Evolutionary conservation across 92 coral and sea anemone species (phyloP).

Genomic region (Isaurus tuberculatus): DNA sequence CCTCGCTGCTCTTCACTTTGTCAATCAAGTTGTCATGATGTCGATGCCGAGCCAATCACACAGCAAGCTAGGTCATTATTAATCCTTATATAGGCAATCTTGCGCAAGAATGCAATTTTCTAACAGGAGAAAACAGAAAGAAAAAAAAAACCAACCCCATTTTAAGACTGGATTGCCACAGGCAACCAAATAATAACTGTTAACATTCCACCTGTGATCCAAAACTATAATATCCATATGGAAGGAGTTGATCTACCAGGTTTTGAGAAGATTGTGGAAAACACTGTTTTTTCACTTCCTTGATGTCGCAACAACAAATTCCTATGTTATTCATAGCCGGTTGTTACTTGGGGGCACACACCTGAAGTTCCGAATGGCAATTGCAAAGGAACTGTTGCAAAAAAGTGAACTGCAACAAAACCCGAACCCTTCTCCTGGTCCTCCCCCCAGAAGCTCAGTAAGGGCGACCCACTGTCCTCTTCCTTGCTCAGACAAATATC

Average conservation of each 20-base stretch:
- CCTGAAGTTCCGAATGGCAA: constrained; percentile 24
- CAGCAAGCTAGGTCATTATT: too few species aligned
- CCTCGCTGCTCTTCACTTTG: too few species aligned
- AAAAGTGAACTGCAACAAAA: constrained; percentile 47
- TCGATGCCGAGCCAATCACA: too few species aligned
- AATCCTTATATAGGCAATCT: too few species aligned
- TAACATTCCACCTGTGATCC: constrained; percentile 35
- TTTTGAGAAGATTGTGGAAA: not conserved
- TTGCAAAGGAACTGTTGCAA: constrained; percentile 46
- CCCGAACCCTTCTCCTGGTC: constrained; percentile 53
- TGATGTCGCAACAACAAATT: constrained; percentile 41
- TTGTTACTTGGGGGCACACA: constrained; percentile 25
- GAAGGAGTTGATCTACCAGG: constrained; percentile 47
- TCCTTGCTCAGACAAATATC: not conserved
- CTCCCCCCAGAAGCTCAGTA: constrained; percentile 45
- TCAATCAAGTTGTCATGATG: too few species aligned
- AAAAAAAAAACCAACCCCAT: too few species aligned
- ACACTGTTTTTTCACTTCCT: constrained; percentile 13
- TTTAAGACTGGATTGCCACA: too few species aligned
- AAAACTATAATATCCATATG: constrained; percentile 38
- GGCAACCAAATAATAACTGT: too few species aligned
- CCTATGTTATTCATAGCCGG: constrained; percentile 23
- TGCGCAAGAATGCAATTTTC: too few species aligned
- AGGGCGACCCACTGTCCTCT: constrained; percentile 45
- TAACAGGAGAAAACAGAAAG: too few species aligned